Evolutionary conservation across 1,140 invertebrate genomes (phyloP), one percentile per base, ranked within the genome.

Genomic region (Acromyrmex charruanus): DNA sequence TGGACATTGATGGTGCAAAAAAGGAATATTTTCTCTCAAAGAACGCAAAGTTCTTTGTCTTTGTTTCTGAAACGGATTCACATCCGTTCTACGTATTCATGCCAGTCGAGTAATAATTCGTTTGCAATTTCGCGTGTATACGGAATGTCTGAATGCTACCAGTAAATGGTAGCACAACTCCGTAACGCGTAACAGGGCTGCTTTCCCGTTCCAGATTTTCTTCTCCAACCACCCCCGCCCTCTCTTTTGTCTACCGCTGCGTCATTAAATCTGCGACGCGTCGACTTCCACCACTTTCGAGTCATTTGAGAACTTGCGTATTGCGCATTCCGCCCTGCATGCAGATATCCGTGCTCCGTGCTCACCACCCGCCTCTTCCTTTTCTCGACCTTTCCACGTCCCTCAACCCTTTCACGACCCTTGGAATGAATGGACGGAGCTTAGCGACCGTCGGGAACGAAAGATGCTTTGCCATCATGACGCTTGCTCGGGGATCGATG

Each of bases 211-310:
- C 5, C 14, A 66, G n/a, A 65, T 51, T 61, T 85, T 81, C 65
- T 39, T 81, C 55, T n/a, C 14, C 55, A 39, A 14, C 12, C 14
- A 14, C 12, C n/a, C 28, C 18, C 35, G 2, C 28, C 18, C 51
- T 59, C 25, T 35, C 72, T 77, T 44, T 77, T 12, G 44, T 65
- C 16, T 63, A 25, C 68, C 53, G 59, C 35, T 55, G 69, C 58
- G 25, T 88, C 84, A 88, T 88, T 88, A 88, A 86, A 74, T 69
- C 77, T 49, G 84, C 68, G 75, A 51, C 66, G 51, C 74, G 53
- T 59, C 65, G 74, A 51, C 75, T 69, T 55, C 49, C 49, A 39
- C 10, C 63, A n/a, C 61, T 80, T 80, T 80, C 77, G n/a, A 69
- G 77, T 14, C 35, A 72, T 84, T 87, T 82, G 49, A 25, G 68